Evolutionary conservation across 2,888 invertebrate species (phyloP), one percentile per base, ranked within the genome.

Genomic region (Macaria notata): DNA sequence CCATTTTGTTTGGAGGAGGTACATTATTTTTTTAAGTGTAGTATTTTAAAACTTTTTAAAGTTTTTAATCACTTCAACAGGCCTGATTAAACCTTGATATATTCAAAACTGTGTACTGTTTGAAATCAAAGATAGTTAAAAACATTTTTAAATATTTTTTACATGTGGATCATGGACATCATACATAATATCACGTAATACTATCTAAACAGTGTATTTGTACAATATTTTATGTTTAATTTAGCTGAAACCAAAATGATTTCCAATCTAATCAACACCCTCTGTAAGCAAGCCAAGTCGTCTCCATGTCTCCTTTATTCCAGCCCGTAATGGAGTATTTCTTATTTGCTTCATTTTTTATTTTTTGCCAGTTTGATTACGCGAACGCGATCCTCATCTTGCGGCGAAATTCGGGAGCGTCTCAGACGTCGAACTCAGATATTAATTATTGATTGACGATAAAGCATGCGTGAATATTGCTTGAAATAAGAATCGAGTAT

Each of bases 361-460:
- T 85, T 91, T 91, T 91, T 90, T 90, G 88, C 73, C 76, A 78
- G 85, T 86, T 88, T 90, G 90, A 90, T 91, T 91, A 91, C 91
- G 81, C 87, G 91, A 88, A 90, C 88, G 88, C 90, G 90, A 89
- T 88, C 81, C 81, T 80, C 86, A 84, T 86, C 86, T 83, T 86
- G 87, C 73, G 79, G 87, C 87, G 88, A 90, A 91, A 91, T 91
- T 91, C 91, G 91, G 91, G 89, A 91, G 91, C 91, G 84, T 87
- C 86, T 86, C 80, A 79, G 73, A 83, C 82, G 82, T 83, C 86
- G 81, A 80, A 83, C 82, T 82, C 80, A 84, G 88, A 87, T 90
- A 91, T 91, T 91, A 90, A 91, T 91, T 91, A 90, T 88, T 88
- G 90, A 90, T 91, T 87, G 89, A 84, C 85, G 89, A 89, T 90